These are phyloP conservation scores for Sesamia inferens DNA, from an alignment of 2,888 invertebrate genomes.

Conservation along the genomic window DNA sequence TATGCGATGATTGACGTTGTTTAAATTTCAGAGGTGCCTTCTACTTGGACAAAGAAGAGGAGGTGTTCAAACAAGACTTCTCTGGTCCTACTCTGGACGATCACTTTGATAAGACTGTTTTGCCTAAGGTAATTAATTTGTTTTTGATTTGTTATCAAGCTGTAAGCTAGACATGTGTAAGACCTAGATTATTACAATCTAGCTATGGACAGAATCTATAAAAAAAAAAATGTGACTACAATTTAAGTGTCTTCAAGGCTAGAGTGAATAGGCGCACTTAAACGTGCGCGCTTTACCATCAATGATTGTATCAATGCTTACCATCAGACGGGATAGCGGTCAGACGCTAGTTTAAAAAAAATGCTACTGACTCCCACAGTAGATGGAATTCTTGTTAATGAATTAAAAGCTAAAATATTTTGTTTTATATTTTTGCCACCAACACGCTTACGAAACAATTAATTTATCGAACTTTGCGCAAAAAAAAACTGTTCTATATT, in stretches of 20 bases:
- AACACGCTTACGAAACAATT: not conserved
- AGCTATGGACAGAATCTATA: not conserved
- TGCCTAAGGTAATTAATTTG: slow-evolving; percentile 93
- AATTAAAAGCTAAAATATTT: not conserved
- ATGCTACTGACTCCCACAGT: not conserved
- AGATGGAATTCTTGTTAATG: not conserved
- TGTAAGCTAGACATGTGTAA: not conserved
- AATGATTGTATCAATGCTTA: no score
- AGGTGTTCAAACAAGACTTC: slow-evolving; percentile 97
- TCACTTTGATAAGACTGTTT: slow-evolving; percentile 99
- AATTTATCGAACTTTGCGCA: not conserved
- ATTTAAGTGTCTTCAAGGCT: no score
- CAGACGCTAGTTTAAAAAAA: no score
- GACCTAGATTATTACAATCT: not conserved
- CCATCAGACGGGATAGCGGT: no score
- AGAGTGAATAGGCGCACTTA: no score
- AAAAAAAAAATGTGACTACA: no score
- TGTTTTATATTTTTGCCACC: not conserved
- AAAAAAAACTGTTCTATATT: not conserved
- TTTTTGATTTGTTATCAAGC: not conserved
- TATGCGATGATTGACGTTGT: not conserved
- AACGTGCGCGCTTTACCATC: no score
- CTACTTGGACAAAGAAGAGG: slow-evolving; percentile 98
- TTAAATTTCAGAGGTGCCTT: slow-evolving; percentile 95
- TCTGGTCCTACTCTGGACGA: slow-evolving; percentile 99